Base-by-base conservation (phyloP, 2,797 vertebrate species). In the Siniperca undulata region DNA sequence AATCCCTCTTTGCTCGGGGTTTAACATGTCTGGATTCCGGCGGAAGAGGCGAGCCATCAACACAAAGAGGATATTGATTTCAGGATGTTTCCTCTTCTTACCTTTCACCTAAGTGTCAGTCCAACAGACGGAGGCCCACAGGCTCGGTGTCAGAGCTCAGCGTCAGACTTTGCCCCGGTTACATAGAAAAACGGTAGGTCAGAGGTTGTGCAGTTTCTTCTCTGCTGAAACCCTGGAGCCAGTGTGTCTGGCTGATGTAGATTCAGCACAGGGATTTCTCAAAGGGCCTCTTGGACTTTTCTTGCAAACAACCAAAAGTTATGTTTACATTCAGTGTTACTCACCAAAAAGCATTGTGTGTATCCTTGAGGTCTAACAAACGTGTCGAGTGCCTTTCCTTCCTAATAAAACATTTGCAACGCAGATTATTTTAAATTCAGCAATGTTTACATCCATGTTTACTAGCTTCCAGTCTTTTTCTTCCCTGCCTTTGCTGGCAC, bases 41-140 rank as follows among this genome's bases (percentile, higher is more conserved):
- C 42, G 69, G 85, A 89, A 60, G 81, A 81, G 74, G 60, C 2
- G 52, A 81, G 65, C 27, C 61, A 14, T 74, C 7, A 42, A 75
- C 86, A 91, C 88, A 90, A 83, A 86, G 86, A 82, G 56, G 65
- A 89, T 92, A 92, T 90, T 90, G 88, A 91, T 93, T 90, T 90
- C 88, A 86, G 72, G 74, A 74, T 17, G 44, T 84, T 91, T 93
- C 88, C 91, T 89, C 86, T 74, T 86, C 88, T 91, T 86, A 71
- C 66, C 87, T 92, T 92, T 88, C 90, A 91, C 88, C 76, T 66
- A 66, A 70, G 77, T 85, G 81, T 91, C 84, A 88, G 65, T 40
- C 55, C 4, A 13, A 70, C 68, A 84, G 80, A 84, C 53, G 13
- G 76, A 86, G 82, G 76, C 78, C 78, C 66, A 7, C 42, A 1